These are phyloP conservation scores for Drusus annulatus DNA, from an alignment of 1,140 invertebrate species.

Conservation along the genomic window DNA sequence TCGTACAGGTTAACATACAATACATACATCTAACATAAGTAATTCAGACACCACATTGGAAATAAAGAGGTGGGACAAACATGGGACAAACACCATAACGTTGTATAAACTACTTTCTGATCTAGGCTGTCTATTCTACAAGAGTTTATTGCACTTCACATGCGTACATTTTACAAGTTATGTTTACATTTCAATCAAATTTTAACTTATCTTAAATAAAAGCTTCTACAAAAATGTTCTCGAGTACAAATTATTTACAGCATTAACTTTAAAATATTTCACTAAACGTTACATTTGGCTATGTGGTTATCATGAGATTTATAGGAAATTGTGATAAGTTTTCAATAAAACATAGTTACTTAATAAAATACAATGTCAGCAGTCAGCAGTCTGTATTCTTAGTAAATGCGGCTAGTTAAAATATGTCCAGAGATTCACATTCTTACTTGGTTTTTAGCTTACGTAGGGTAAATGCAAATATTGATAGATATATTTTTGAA, in stretches of 20 bases:
- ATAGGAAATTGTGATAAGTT: slow-evolving; percentile 42
- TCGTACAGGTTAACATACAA: slow-evolving; percentile 50
- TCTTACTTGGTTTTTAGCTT: not conserved
- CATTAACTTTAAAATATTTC: slow-evolving; percentile 51
- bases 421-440: slow-evolving; percentile 13
- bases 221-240: slow-evolving; percentile 33
- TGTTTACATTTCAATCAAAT: slow-evolving; percentile 39
- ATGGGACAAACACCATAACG: slow-evolving; percentile 54
- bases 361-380: slow-evolving; percentile 27
- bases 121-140: slow-evolving; percentile 56
- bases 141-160: slow-evolving; percentile 54
- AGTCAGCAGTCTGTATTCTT: slow-evolving; percentile 41
- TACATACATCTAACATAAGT: slow-evolving; percentile 55
- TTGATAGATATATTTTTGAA: slow-evolving; percentile 31
- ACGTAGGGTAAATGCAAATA: slow-evolving; percentile 41
- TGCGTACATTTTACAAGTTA: slow-evolving; percentile 48
- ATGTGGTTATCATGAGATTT: slow-evolving; percentile 56
- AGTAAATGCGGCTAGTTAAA: slow-evolving; percentile 41
- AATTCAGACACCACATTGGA: slow-evolving; percentile 56
- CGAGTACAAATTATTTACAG: slow-evolving; percentile 54
- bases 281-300: slow-evolving; percentile 58
- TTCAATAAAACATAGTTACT: slow-evolving; percentile 24
- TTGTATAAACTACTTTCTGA: slow-evolving; percentile 51
- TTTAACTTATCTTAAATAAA: slow-evolving; percentile 40
- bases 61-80: slow-evolving; percentile 55